A percentile compares a stretch with the other conserved stretches of the same genome.
phyloP scores from a whole-genome alignment of 2,113 vertebrate genomes.

The Melanocharis versteri region DNA sequence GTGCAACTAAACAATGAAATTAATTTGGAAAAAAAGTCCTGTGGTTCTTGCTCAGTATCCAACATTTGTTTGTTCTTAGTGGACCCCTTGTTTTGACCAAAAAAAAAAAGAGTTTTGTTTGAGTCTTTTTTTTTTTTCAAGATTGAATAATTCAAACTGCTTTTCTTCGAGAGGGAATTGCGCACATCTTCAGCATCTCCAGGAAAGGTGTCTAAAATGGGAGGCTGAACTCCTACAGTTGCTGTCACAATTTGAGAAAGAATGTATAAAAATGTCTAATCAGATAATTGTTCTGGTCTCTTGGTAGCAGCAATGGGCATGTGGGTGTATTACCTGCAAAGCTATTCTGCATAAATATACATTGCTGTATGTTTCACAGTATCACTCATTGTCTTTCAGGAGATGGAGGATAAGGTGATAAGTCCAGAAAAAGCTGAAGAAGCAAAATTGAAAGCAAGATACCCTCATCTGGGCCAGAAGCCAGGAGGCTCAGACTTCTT shows the following conservation, averaged over 20 bases:
- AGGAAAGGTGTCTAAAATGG: neutral
- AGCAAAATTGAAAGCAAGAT: constrained; percentile 93
- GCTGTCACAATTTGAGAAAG: neutral
- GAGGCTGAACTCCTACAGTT: neutral
- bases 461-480: constrained; percentile 92
- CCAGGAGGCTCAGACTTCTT: constrained; percentile 95
- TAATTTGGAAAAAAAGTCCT: neutral
- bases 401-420: constrained; percentile 91
- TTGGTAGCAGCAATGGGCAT: neutral
- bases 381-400: constrained; percentile 66
- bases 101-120: neutral
- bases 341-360: neutral
- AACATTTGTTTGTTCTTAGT: neutral
- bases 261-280: neutral
- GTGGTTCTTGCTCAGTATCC: neutral
- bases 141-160: neutral
- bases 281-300: neutral
- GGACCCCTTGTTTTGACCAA: neutral
- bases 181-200: neutral
- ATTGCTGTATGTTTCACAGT: neutral
- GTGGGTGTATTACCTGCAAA: neutral
- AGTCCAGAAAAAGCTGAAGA: constrained; percentile 94
- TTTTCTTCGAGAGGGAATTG: neutral
- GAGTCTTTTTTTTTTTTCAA: neutral
- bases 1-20: neutral